Evolutionary conservation across 2,888 invertebrate genomes (phyloP).

Genomic region (Atrina japonica): DNA sequence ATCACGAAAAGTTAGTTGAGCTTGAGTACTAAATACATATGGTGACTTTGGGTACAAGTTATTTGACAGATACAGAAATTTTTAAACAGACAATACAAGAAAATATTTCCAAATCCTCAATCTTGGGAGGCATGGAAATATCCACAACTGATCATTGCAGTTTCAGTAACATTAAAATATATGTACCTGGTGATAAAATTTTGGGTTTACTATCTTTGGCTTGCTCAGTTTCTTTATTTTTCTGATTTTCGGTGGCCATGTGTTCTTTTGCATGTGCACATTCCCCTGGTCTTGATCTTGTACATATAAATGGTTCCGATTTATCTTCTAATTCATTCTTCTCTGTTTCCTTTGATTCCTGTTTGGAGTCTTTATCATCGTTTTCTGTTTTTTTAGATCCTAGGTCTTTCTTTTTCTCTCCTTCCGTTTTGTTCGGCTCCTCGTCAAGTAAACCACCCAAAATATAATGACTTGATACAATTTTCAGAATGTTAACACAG

Average conservation of each 20-base stretch:
- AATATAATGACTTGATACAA: slow-evolving; percentile 83
- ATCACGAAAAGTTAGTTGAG: too few species aligned
- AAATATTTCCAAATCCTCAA: too few species aligned
- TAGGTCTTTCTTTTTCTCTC: slow-evolving; percentile 31
- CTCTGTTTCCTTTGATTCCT: slow-evolving; percentile 35
- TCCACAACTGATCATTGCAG: too few species aligned
- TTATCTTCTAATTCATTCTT: slow-evolving; percentile 16
- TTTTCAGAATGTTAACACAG: slow-evolving; percentile 91
- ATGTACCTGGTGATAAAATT: slow-evolving; percentile 21
- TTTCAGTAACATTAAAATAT: too few species aligned
- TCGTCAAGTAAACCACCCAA: slow-evolving; percentile 54
- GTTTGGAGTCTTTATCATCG: neutral
- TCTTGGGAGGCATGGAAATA: too few species aligned
- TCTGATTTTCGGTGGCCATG: slow-evolving; percentile 30
- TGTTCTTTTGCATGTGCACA: slow-evolving; percentile 63
- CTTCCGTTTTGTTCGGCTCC: slow-evolving; percentile 44
- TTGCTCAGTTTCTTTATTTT: slow-evolving; percentile 9
- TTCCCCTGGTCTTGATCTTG: slow-evolving; percentile 62
- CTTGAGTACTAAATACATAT: too few species aligned
- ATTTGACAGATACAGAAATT: too few species aligned
- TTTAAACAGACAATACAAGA: too few species aligned
- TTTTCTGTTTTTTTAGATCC: slow-evolving; percentile 25
- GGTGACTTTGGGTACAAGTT: too few species aligned
- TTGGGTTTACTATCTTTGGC: slow-evolving; percentile 19
- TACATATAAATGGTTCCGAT: slow-evolving; percentile 57